Conservation (phyloP, 2,888 invertebrate species). For the Sinohyriopsis cumingii region DNA sequence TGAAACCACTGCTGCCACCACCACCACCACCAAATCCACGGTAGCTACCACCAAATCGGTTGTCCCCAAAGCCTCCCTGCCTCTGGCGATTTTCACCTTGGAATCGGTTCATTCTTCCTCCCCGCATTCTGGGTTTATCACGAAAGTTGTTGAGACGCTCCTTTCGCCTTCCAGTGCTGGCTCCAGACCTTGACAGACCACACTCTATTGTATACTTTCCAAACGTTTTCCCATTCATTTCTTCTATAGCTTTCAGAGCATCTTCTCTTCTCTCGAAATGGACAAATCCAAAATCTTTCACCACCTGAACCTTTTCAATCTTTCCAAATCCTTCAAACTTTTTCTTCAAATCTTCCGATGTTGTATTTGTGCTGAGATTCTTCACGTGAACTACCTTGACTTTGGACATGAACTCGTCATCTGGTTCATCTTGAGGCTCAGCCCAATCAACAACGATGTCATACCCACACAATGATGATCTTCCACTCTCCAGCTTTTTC, state of each 20-base stretch:
- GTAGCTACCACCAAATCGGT: neutral
- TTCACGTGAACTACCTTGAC: constrained; percentile 26
- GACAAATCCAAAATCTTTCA: constrained; percentile 32
- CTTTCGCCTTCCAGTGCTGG: constrained; percentile 5
- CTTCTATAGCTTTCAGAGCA: constrained; percentile 23
- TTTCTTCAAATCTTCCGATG: constrained; percentile 20
- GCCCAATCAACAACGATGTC: constrained; percentile 27
- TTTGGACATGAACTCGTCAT: constrained; percentile 15
- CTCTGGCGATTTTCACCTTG: constrained; percentile 12
- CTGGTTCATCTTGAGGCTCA: constrained; percentile 19
- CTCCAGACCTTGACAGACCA: constrained; percentile 22
- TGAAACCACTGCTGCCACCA: neutral
- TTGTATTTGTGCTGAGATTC: constrained; percentile 21
- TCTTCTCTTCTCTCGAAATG: constrained; percentile 29
- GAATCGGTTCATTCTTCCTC: no score
- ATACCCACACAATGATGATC: constrained; percentile 12
- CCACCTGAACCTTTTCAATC: constrained; percentile 27
- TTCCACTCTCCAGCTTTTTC: constrained; percentile 4
- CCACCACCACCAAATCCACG: constrained; percentile 2
- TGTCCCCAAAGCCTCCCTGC: constrained; percentile 3
- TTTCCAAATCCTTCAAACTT: constrained; percentile 33
- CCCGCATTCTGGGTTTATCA: no score
- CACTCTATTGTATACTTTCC: constrained; percentile 15
- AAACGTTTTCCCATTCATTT: constrained; percentile 18
- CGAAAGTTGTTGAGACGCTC: no score